phyloP scores from a whole-genome alignment of 2,888 invertebrate genomes.

The Lutraria lutraria region DNA sequence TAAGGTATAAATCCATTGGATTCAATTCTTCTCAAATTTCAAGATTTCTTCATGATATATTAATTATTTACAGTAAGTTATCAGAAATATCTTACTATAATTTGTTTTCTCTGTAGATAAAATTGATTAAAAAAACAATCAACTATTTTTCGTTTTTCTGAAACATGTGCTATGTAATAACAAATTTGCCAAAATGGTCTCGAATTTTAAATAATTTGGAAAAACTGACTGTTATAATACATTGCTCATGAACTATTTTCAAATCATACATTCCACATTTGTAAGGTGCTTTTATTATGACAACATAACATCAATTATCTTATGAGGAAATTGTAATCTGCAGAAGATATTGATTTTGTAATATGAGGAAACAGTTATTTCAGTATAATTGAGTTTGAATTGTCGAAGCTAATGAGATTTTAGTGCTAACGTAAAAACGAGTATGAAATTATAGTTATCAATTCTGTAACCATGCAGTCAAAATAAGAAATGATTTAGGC shows the following conservation, averaged over 20 bases:
- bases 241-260: conserved; percentile 32
- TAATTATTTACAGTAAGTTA: too few species aligned
- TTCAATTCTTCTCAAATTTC: too few species aligned
- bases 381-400: neutral
- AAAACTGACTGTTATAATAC: neutral
- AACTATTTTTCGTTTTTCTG: neutral
- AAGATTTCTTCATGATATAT: too few species aligned
- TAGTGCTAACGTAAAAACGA: neutral
- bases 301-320: neutral
- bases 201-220: neutral
- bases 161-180: neutral
- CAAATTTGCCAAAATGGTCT: too few species aligned
- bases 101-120: too few species aligned
- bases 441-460: neutral
- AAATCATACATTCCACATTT: conserved; percentile 23
- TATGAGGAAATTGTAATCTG: neutral
- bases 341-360: neutral
- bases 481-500: neutral
- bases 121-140: too few species aligned
- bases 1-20: neutral
- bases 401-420: neutral
- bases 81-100: too few species aligned
- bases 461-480: neutral
- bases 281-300: conserved; percentile 27
- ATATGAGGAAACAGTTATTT: neutral